phyloP scores from a whole-genome alignment of 2,113 vertebrate species.

The Coptodon bakossiorum region DNA sequence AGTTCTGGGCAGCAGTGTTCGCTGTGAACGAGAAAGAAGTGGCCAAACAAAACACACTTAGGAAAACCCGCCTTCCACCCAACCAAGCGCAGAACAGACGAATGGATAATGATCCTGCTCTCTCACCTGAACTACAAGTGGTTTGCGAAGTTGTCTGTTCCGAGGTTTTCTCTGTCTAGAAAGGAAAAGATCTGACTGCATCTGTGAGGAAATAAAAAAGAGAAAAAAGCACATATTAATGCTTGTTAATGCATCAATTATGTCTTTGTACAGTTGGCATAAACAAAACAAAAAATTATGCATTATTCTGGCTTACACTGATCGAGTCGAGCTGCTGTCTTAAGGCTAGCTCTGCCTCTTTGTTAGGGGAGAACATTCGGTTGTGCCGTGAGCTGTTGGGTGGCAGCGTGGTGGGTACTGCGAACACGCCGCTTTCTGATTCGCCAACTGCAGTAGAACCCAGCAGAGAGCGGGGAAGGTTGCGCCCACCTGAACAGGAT shows the following conservation, averaged over 20 bases:
- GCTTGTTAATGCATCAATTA: background rate
- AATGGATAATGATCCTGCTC: background rate
- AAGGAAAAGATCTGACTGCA: slow-evolving; percentile 91
- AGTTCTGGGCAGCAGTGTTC: slow-evolving; percentile 89
- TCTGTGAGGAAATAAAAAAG: slow-evolving; percentile 7
- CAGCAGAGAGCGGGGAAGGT: slow-evolving; percentile 82
- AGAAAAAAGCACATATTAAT: background rate
- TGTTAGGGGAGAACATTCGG: slow-evolving; percentile 89
- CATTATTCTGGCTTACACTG: slow-evolving; percentile 75
- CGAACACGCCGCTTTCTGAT: slow-evolving; percentile 84
- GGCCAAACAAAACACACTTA: background rate
- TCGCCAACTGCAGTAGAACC: slow-evolving; percentile 72
- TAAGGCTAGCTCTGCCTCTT: slow-evolving; percentile 87
- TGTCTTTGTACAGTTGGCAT: background rate
- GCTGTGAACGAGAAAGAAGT: slow-evolving; percentile 59
- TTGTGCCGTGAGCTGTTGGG: slow-evolving; percentile 91
- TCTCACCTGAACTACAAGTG: slow-evolving; percentile 92
- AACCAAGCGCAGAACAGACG: background rate
- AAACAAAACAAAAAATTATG: background rate
- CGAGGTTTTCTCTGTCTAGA: slow-evolving; percentile 85
- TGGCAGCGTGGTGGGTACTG: slow-evolving; percentile 89
- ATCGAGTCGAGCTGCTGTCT: slow-evolving; percentile 92
- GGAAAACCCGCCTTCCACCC: background rate
- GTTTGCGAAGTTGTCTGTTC: slow-evolving; percentile 89
- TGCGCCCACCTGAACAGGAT: slow-evolving; percentile 75